Base-by-base conservation (phyloP, 1,140 invertebrate species). In the Panonychus citri region DNA sequence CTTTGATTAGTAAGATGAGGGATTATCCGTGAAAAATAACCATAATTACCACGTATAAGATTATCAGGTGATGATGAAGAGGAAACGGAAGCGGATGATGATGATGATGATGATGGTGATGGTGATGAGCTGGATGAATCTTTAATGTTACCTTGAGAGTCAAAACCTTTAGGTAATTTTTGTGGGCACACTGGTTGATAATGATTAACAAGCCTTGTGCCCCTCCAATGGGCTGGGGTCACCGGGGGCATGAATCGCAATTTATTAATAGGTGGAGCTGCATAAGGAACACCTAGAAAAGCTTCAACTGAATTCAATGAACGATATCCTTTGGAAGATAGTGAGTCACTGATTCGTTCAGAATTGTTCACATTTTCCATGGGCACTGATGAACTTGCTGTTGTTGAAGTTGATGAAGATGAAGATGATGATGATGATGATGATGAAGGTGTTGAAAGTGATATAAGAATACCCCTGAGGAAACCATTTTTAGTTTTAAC, bases 191-290 rank as follows among this genome's bases (percentile, higher is more conserved):
- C 66, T 1, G 66, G 56, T 21, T 60, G 59, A 40, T 64, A 61
- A 5, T 60, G 42, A 26, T 69, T 60, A 46, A 69, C 65, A 40
- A 64, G 68, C 85, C 82, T 24, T 81, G 83, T 67, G 80, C 77
- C 54, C 83, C 78, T 10, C 88, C 81, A 64, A 72, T 80, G 70
- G 79, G 77, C 55, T 78, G 86, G 62, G 43, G 81, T 87, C 1
- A 89, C 85, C 10, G 89, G 87, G 13, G 88, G 87, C 85, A 94
- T 93, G 66, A 95, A 93, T 30, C 91, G 74, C 27, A 94, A 72
- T 53, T 79, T 80, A 15, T 86, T 86, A 2, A 85, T 73, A 7
- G 89, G 90, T 34, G 91, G 83, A 25, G 85, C 88, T 12, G 90
- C 93, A 67, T 96, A 97, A 39, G 64, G 63, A n/a, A 65, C 52